Base-by-base conservation (phyloP, 2,113 vertebrate genomes). In the Paramisgurnus dabryanus region DNA sequence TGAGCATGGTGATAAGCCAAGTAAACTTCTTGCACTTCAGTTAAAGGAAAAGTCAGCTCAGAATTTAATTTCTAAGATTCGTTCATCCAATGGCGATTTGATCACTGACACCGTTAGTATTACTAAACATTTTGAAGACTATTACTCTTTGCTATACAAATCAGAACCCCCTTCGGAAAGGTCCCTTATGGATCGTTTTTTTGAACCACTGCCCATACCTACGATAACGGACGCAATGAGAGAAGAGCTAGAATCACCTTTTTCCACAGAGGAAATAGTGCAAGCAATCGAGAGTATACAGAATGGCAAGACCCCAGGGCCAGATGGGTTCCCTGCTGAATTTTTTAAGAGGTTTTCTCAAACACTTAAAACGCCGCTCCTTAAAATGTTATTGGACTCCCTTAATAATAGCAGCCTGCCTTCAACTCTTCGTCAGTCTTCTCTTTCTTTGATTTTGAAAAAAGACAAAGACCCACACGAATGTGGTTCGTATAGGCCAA, bases 281-380 rank as follows among this genome's bases (percentile, higher is more conserved):
- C 27, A 34, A 34, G 27, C 58, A 34, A 61, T 61, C 11, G 22
- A 61, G 60, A 27, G 22, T 63, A 63, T 63, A 22, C 60, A 63
- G 11, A 63, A 63, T 58, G 27, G 12, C 12, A 64, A 40, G 6
- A 40, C 34, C 4, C 27, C 27, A 13, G 27, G 27, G 34, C 27
- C 27, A 34, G 27, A 34, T 34, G 27, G 27, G 27, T 34, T 34
- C 27, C 27, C 27, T 34, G 27, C 39, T 64, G 34, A 64, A 40
- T 64, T 15, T 40, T 64, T 64, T 64, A 64, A 64, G 12, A 64
- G 12, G 61, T 64, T 64, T 64, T 64, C 61, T 39, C 61, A 17
- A 64, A 64, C 61, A 40, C 34, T 64, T 40, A 64, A 64, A 64
- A 15, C 34, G 5, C 61, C 34, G 0, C 34, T 64, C 0, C 61